phyloP scores from a whole-genome alignment of 2,888 invertebrate genomes.

The Coecobrya sp. region DNA sequence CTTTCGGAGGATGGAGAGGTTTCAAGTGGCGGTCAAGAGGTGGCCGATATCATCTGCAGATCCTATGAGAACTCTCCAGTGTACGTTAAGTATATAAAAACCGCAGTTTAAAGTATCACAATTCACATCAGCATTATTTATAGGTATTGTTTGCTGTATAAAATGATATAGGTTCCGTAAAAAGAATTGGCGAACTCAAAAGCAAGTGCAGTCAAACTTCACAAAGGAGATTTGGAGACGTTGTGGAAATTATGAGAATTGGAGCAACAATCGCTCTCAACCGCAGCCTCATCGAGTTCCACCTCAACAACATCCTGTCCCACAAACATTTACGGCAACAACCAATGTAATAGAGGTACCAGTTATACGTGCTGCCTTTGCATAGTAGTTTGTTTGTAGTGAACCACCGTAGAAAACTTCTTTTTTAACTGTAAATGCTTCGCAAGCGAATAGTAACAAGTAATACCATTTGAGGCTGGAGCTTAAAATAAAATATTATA shows the following conservation, averaged over 20 bases:
- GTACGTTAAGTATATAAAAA: constrained; percentile 73
- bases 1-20: constrained; percentile 86
- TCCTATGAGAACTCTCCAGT: constrained; percentile 86
- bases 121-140: not conserved
- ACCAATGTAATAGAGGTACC: constrained; percentile 81
- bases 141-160: constrained; percentile 6
- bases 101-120: not conserved
- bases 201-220: constrained; percentile 82
- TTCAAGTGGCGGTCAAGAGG: constrained; percentile 86
- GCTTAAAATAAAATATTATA: constrained; percentile 33
- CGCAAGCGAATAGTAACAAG: constrained; percentile 40
- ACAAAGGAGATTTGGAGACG: constrained; percentile 86
- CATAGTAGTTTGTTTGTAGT: no score
- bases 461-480: constrained; percentile 1
- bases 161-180: constrained; percentile 81
- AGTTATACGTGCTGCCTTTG: constrained; percentile 52
- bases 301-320: constrained; percentile 65
- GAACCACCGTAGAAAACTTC: not conserved
- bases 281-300: constrained; percentile 15
- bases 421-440: constrained; percentile 52
- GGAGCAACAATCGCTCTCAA: constrained; percentile 48
- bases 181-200: constrained; percentile 83
- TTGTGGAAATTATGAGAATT: constrained; percentile 82
- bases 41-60: constrained; percentile 85
- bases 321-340: constrained; percentile 76